Evolutionary conservation across 2,797 vertebrate genomes (phyloP).

Genomic region (Danio choprae): DNA sequence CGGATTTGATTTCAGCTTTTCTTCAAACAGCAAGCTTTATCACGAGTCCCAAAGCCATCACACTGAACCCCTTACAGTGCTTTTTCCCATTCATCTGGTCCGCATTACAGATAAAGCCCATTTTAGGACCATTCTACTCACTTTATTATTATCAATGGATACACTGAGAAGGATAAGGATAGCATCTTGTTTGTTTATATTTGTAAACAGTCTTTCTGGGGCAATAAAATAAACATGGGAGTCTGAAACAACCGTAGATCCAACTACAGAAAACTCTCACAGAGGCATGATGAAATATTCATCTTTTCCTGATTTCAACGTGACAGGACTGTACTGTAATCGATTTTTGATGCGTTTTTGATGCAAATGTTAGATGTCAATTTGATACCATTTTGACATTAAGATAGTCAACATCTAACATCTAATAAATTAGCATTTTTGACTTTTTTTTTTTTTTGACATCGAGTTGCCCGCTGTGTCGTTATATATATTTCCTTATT

Average conservation of each 20-base stretch:
- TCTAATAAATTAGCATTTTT: too few species aligned
- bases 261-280: conserved; percentile 30
- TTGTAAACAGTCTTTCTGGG: conserved; percentile 45
- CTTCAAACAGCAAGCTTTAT: conserved; percentile 66
- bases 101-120: conserved; percentile 66
- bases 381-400: too few species aligned
- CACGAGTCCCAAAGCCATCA: conserved; percentile 68
- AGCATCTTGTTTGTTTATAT: conserved; percentile 61
- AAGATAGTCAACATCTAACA: too few species aligned
- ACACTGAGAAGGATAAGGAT: conserved; percentile 40
- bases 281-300: conserved; percentile 19
- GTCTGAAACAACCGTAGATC: conserved; percentile 31
- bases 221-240: background rate
- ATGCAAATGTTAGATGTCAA: too few species aligned
- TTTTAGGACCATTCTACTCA: conserved; percentile 45
- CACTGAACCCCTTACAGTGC: conserved; percentile 64
- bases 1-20: conserved; percentile 70
- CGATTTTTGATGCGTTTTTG: too few species aligned
- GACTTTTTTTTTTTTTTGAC: too few species aligned
- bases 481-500: too few species aligned
- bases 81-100: conserved; percentile 69
- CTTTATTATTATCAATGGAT: conserved; percentile 55
- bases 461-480: too few species aligned
- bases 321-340: background rate
- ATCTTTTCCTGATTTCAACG: conserved; percentile 52